Evolutionary conservation across 2,888 invertebrate species (phyloP).

Genomic region (Eubasilissa splendida): DNA sequence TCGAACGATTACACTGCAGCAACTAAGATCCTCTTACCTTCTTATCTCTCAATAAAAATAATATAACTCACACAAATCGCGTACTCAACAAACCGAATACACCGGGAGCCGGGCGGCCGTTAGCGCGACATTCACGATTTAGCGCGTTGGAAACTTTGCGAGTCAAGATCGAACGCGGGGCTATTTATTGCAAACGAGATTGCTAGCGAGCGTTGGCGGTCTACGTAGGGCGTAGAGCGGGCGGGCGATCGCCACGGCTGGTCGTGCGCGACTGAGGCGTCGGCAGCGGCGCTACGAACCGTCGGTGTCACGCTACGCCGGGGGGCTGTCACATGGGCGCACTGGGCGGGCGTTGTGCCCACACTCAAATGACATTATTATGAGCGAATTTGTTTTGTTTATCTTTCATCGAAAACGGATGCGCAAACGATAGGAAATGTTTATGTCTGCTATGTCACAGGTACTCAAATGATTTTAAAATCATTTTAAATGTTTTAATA

Average conservation of each 20-base stretch:
- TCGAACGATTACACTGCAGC: conserved; percentile 51
- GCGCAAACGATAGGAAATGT: conserved; percentile 6
- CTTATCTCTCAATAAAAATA: conserved; percentile 37
- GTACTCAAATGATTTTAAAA: too few species aligned
- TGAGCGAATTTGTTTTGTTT: conserved; percentile 47
- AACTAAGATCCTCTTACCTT: conserved; percentile 24
- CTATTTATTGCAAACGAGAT: not conserved
- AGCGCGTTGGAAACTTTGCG: conserved; percentile 23
- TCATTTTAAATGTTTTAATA: too few species aligned
- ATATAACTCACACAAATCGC: conserved; percentile 43
- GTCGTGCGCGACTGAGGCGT: conserved; percentile 52
- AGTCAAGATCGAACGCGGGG: conserved; percentile 5
- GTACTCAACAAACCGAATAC: conserved; percentile 35
- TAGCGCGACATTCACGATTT: conserved; percentile 29
- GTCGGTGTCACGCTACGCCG: conserved; percentile 47
- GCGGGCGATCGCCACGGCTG: conserved; percentile 46
- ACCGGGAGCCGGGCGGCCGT: conserved; percentile 19
- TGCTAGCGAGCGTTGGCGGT: not conserved
- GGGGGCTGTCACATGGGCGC: conserved; percentile 36
- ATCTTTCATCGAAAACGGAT: conserved; percentile 11
- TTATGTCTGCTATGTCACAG: not conserved
- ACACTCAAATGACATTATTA: conserved; percentile 49
- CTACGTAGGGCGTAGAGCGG: conserved; percentile 26
- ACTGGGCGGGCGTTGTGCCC: conserved; percentile 28
- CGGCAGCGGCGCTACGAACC: conserved; percentile 41